Conservation (phyloP, 2,113 vertebrate species). For the Sitta europaea region DNA sequence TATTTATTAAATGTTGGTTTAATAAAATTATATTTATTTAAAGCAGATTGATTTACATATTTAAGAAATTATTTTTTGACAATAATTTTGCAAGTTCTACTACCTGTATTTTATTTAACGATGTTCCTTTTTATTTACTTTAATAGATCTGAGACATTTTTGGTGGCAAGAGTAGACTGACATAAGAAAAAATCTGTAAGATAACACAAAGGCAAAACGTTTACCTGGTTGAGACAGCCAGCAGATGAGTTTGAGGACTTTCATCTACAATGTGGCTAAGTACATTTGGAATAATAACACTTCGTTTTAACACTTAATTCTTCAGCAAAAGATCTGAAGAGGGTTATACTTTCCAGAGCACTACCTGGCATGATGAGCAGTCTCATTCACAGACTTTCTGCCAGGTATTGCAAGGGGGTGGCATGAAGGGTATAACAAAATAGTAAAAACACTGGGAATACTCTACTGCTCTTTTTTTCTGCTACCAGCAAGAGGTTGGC, state of each 20-base stretch:
- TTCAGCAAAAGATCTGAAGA: neutral
- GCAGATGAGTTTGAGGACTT: neutral
- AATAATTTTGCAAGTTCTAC: neutral
- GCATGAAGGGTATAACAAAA: fast-evolving
- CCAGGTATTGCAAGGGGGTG: neutral
- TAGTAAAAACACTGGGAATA: neutral
- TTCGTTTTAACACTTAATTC: neutral
- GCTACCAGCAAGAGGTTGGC: neutral
- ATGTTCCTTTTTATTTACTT: neutral
- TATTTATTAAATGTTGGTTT: neutral
- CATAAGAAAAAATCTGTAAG: neutral
- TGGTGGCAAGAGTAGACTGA: neutral
- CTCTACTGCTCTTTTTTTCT: neutral
- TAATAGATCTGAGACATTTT: neutral
- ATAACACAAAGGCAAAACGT: neutral
- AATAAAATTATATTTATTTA: neutral
- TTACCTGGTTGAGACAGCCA: neutral
- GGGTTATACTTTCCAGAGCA: neutral
- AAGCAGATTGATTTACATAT: neutral
- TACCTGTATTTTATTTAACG: neutral
- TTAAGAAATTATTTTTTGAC: neutral
- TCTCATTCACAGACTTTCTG: neutral
- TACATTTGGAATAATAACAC: neutral
- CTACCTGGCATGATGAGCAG: neutral
- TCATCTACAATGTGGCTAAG: neutral